These are phyloP conservation scores for Glomeris maerens DNA, from an alignment of 1,140 invertebrate species.

Conservation along the genomic window DNA sequence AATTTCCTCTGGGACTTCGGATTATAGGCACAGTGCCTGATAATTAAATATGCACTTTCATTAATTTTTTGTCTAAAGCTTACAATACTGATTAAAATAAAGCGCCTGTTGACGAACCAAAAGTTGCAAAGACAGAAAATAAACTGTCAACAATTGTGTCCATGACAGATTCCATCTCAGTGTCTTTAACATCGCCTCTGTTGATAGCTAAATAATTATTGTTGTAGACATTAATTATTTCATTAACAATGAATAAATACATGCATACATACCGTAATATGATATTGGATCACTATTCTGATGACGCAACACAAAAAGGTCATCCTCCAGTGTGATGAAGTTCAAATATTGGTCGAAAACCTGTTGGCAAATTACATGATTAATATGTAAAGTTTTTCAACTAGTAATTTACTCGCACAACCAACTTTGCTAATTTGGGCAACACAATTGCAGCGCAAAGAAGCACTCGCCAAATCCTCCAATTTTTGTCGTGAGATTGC, in stretches of 20 bases:
- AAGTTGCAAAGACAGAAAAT: slow-evolving; percentile 93
- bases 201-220: slow-evolving; percentile 64
- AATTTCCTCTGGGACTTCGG: slow-evolving; percentile 84
- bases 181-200: slow-evolving; percentile 82
- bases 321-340: slow-evolving; percentile 96
- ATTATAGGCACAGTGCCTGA: slow-evolving; percentile 83
- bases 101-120: slow-evolving; percentile 40
- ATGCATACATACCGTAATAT: slow-evolving; percentile 58
- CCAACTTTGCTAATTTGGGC: slow-evolving; percentile 75
- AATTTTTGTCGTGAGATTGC: slow-evolving; percentile 86
- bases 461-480: slow-evolving; percentile 86
- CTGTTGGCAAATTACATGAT: slow-evolving; percentile 28
- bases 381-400: not conserved
- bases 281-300: slow-evolving; percentile 79
- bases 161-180: slow-evolving; percentile 89
- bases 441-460: slow-evolving; percentile 73
- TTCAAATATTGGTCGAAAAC: slow-evolving; percentile 95
- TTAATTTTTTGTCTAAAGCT: too few species aligned
- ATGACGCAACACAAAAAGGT: slow-evolving; percentile 86
- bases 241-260: not conserved
- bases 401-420: not conserved
- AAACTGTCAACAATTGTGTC: slow-evolving; percentile 89
- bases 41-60: not conserved
- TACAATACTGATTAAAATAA: not conserved
- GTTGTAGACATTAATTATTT: slow-evolving; percentile 5